Base-by-base conservation (phyloP, 2,888 invertebrate genomes). In the Noctua pronuba region DNA sequence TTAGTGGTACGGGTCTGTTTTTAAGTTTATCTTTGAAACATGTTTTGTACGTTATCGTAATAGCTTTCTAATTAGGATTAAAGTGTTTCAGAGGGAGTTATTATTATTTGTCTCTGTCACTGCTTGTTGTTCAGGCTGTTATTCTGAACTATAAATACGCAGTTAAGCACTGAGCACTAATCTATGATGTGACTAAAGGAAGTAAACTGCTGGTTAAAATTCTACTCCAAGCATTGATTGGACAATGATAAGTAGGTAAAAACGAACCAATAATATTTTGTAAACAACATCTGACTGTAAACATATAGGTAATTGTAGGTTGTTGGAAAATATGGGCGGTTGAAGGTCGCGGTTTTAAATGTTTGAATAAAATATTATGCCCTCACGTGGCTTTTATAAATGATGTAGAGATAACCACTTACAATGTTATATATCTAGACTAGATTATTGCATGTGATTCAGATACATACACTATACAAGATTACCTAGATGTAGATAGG, bases 371-470 rank as follows among this genome's bases (percentile, higher is more conserved):
- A 79, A 82, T 77, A 74, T 75, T 52, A 72, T 52, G 8, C 35
- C 21, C 38, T 87, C 88, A 83, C 85, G 82, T 82, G 85, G 76
- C 58, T 49, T 70, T 68, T 35, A 55, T 60, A 80, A 46, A 66
- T 49, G 11, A 41, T 82, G 4, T 41, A n/a, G 31, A 65, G n/a
- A 73, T 52, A 70, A 46, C 44, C 21, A 52, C 49, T 1, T 60
- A 28, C 24, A 44, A 52, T 24, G 35, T 46, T n/a, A 49, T 18
- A 44, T 62, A 62, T 82, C 28, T 76, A 52, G 41, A 82, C 28
- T 79, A 77, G 62, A 64, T 82, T 38, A 46, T n/a, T 62, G 38
- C 49, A 55, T 64, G 52, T 64, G 31, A 35, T 55, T 58, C 18
- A 31, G 6, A 60, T 46, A 10, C 11, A 38, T 38, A 65, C n/a